Evolutionary conservation across 2,888 invertebrate genomes (phyloP), one percentile per base, ranked within the genome.

Genomic region (Choristoneura rosaceana): DNA sequence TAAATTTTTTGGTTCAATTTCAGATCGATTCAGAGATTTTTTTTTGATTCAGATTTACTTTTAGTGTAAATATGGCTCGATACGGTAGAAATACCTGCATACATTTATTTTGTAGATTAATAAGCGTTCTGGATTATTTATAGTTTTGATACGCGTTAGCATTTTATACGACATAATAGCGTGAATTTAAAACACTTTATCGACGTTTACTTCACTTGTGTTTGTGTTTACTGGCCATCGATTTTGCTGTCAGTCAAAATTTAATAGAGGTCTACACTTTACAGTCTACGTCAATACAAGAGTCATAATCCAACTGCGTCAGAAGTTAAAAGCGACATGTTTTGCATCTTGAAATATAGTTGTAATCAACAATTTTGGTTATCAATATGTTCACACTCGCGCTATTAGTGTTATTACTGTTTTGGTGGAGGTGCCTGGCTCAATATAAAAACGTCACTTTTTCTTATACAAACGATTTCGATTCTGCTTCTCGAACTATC

Each of bases 111-210:
- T 25, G 25, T 25, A 25, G 25, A 25, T 25, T 25, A 25, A 25
- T 2, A 25, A 25, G 25, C 25, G 25, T 25, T 25, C 25, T 25
- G 0, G 25, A 25, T 25, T 25, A 25, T 25, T 25, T 25, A 25
- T 25, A 2, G 25, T 25, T 25, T 25, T 25, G 25, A 25, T 2
- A 25, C 25, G 25, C 25, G 25, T 25, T 25, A 25, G 2, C 25
- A 25, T 25, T 25, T 25, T 25, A 25, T 25, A 2, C 25, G 2
- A 25, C 25, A 25, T 25, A 38, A 38, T 38, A 38, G 38, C 38
- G 38, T 38, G 9, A 14, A 12, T 25, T 62, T 25, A 45, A 62
- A 62, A 62, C 17, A 41, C 61, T 61, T 61, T 17, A 45, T 63
- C 4, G 45, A 25, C 43, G 43, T 62, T 62, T 43, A 41, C 43